Base-by-base conservation (phyloP, 2,888 invertebrate genomes). In the Globia sparganii region DNA sequence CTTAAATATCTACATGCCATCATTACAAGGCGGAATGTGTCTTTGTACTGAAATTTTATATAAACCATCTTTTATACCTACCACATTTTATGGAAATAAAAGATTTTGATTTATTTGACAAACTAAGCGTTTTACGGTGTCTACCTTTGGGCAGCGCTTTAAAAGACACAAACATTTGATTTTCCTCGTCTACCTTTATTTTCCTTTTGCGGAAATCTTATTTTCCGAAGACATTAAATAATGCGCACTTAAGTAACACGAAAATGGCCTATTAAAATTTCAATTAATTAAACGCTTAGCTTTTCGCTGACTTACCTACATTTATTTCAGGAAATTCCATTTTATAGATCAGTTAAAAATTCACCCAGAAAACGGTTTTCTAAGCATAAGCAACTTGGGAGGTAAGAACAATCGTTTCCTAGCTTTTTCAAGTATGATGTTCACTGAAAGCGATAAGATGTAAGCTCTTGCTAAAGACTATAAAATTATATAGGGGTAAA, bases 361-460 rank as follows among this genome's bases (percentile, higher is more conserved):
- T 68, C 66, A 37, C 68, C 28, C 46, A 37, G 75, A 77, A 83
- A 81, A 85, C 58, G 53, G 66, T 77, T 83, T 86, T 69, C 75
- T 83, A 79, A 87, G 69, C 75, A 76, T 78, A 87, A 72, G 77
- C 76, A 69, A 79, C 70, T 72, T 65, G 66, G 28, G 64, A 79
- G 70, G 79, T 76, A 77, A 56, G 70, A 75, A 80, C 77, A 78
- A 83, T 80, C 49, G 80, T 67, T 87, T 80, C 37, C 72, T 81
- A 78, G 53, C 43, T 69, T 61, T 62, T 31, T 77, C 3, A 77
- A 58, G 82, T 2, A 43, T 4, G 59, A 3, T 3, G 0, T 25
- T n/a, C 56, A 78, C 28, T 34, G 1, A 69, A 53, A 74, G 87
- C 82, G n/a, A 58, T 67, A 46, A 34, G 28, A 66, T 78, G 0